phyloP scores from a whole-genome alignment of 2,888 invertebrate species.

The Andrena bicolor region DNA sequence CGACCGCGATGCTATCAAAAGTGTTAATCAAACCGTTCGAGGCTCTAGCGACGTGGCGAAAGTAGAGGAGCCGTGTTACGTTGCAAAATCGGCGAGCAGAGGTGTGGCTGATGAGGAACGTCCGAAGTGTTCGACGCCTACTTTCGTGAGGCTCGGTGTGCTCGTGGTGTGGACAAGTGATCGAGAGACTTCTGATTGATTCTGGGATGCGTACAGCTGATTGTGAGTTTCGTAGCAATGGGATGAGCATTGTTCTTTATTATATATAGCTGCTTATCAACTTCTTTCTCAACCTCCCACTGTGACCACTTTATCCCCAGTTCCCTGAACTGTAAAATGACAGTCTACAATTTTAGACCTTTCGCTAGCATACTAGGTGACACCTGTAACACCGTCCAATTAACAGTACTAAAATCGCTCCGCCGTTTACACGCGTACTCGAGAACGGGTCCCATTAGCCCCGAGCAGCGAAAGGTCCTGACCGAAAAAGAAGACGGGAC shows the following conservation, averaged over 20 bases:
- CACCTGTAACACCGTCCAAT: too few species aligned
- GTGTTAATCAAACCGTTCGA: slow-evolving; percentile 44
- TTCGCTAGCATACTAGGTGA: too few species aligned
- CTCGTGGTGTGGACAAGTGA: not conserved
- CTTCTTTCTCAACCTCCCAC: too few species aligned
- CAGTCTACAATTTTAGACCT: too few species aligned
- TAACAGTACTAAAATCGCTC: not conserved
- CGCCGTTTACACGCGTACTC: not conserved
- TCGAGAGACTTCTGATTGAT: not conserved
- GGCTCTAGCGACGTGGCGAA: slow-evolving; percentile 32
- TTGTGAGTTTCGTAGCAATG: too few species aligned
- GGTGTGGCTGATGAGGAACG: not conserved
- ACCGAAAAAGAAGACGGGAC: not conserved
- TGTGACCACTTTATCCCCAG: too few species aligned
- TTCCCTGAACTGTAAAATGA: too few species aligned
- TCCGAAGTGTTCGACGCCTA: not conserved
- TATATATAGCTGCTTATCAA: too few species aligned
- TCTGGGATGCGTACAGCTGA: too few species aligned
- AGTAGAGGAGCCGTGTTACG: slow-evolving; percentile 29
- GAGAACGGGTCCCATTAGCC: not conserved
- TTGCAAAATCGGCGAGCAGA: slow-evolving; percentile 15
- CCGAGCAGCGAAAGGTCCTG: not conserved
- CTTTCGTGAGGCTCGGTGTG: not conserved
- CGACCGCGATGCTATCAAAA: slow-evolving; percentile 25
- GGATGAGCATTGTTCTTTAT: too few species aligned